phyloP scores from a whole-genome alignment of 2,888 invertebrate genomes.

The Archips xylosteana region DNA sequence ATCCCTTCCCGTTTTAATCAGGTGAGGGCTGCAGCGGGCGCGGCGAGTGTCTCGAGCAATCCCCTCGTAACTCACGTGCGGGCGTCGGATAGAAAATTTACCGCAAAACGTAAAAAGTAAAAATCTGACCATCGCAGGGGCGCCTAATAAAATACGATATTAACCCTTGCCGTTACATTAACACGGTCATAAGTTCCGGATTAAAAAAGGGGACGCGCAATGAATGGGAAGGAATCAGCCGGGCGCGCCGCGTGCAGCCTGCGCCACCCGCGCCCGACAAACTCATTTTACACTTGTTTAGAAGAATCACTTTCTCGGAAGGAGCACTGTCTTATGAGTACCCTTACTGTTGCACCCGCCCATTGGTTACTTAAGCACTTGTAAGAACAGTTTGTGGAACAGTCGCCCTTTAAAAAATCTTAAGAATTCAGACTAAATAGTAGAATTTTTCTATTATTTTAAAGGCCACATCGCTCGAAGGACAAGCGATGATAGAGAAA shows the following conservation, averaged over 20 bases:
- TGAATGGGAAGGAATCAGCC: constrained; percentile 62
- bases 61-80: constrained; percentile 19
- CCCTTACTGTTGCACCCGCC: no score
- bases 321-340: no score
- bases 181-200: constrained; percentile 79
- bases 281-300: no score
- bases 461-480: no score
- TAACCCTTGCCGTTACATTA: constrained; percentile 74
- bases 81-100: constrained; percentile 45
- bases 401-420: no score
- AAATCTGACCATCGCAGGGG: constrained; percentile 46
- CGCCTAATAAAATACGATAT: constrained; percentile 74
- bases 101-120: constrained; percentile 45
- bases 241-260: constrained; percentile 43
- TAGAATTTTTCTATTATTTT: no score
- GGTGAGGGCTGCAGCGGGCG: neutral
- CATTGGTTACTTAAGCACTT: no score
- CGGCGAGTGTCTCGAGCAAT: neutral
- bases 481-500: no score
- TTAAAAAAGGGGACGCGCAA: constrained; percentile 69
- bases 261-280: no score
- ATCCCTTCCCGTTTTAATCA: neutral
- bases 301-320: no score
- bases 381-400: no score
- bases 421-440: no score